Percentiles rank a stretch among this genome's conserved stretches.
Evolutionary conservation across 2,113 vertebrate species (phyloP).

Genomic region (Neolamprologus fasciatus): DNA sequence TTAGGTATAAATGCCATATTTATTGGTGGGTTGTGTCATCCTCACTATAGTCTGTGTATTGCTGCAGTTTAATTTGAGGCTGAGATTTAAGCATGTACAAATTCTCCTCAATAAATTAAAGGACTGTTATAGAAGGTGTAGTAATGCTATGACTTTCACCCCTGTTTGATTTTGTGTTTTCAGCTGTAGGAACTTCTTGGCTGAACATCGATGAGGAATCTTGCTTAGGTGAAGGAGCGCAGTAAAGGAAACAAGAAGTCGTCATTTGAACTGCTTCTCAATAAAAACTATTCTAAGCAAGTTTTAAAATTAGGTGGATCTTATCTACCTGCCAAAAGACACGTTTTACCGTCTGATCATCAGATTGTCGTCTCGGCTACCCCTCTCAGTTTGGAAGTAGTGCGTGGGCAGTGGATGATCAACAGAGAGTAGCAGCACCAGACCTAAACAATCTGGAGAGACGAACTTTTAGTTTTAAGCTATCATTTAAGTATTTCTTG

Average conservation of each 20-base stretch:
- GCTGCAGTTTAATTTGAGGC: not conserved
- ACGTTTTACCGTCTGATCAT: slow-evolving; percentile 37
- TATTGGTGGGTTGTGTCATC: not conserved
- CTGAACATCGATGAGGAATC: slow-evolving; percentile 56
- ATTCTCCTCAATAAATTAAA: not conserved
- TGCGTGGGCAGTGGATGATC: slow-evolving; percentile 57
- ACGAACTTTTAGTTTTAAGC: slow-evolving; percentile 35
- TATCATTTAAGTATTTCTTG: slow-evolving; percentile 33
- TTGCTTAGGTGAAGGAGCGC: slow-evolving; percentile 54
- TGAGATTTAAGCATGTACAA: not conserved
- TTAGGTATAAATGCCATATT: not conserved
- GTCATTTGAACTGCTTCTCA: slow-evolving; percentile 42
- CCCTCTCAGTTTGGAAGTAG: slow-evolving; percentile 61
- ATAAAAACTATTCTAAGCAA: slow-evolving; percentile 21
- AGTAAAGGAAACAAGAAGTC: slow-evolving; percentile 54
- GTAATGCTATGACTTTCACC: slow-evolving; percentile 31
- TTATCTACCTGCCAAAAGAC: slow-evolving; percentile 37
- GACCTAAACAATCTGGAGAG: slow-evolving; percentile 44
- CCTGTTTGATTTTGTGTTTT: slow-evolving; percentile 46
- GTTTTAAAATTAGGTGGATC: slow-evolving; percentile 47
- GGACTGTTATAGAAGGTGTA: not conserved
- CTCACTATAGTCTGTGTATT: not conserved
- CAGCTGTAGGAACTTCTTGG: slow-evolving; percentile 54
- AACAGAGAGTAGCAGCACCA: slow-evolving; percentile 47
- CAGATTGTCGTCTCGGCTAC: slow-evolving; percentile 31